Evolutionary conservation across 2,888 invertebrate species (phyloP).

Genomic region (Panorpa germanica): DNA sequence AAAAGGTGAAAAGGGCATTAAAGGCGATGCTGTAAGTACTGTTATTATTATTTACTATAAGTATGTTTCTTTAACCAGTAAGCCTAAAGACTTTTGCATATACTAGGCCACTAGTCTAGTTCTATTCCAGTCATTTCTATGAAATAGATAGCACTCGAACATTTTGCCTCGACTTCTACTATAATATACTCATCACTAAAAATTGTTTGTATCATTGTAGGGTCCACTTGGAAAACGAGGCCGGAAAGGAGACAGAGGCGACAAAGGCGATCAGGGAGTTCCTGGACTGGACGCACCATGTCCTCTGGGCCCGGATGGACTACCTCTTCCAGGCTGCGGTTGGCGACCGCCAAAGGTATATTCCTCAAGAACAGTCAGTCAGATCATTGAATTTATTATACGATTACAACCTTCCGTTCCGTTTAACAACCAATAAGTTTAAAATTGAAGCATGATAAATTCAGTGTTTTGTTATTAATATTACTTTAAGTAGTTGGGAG

Average conservation of each 20-base stretch:
- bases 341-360: constrained; percentile 76
- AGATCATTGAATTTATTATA: constrained; percentile 3
- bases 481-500: too few species aligned
- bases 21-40: constrained; percentile 63
- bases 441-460: too few species aligned
- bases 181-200: not conserved
- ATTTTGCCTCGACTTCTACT: not conserved
- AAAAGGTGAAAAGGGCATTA: constrained; percentile 75
- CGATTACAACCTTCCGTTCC: constrained; percentile 6
- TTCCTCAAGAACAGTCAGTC: constrained; percentile 1
- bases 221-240: constrained; percentile 81
- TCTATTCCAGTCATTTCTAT: too few species aligned
- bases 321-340: constrained; percentile 90
- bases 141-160: too few species aligned
- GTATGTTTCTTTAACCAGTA: too few species aligned
- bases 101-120: too few species aligned
- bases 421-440: too few species aligned
- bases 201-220: constrained; percentile 27
- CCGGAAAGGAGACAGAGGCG: constrained; percentile 79
- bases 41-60: too few species aligned
- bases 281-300: constrained; percentile 98
- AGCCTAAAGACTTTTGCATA: too few species aligned
- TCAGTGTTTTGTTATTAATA: too few species aligned
- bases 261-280: constrained; percentile 90
- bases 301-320: constrained; percentile 86